Conservation (phyloP, 2,797 vertebrate species). For the Propithecus perrieri region DNA sequence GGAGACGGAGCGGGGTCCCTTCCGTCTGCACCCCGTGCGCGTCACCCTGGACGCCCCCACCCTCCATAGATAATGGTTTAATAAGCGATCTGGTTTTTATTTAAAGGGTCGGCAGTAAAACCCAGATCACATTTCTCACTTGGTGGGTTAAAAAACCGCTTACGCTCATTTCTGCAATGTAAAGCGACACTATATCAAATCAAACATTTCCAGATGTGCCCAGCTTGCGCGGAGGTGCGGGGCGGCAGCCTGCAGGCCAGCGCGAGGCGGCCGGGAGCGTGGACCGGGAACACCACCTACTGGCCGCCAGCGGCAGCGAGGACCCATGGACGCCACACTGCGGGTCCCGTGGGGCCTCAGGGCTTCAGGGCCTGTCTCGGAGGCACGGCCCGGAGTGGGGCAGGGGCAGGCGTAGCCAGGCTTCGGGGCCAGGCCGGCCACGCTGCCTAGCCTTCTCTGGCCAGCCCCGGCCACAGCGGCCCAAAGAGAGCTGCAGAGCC, state of each 20-base stretch:
- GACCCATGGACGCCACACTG: background rate
- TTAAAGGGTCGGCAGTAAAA: constrained; percentile 94
- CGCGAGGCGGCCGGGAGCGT: background rate
- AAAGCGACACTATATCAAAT: constrained; percentile 99
- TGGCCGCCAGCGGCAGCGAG: constrained; percentile 74
- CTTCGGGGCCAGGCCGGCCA: background rate
- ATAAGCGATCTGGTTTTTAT: constrained; percentile 92
- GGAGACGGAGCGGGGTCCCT: constrained; percentile 79
- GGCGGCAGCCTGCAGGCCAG: background rate
- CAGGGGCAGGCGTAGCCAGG: rapidly evolving
- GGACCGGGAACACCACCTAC: constrained; percentile 93
- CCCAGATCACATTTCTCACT: constrained; percentile 95
- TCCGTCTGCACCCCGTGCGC: constrained; percentile 69
- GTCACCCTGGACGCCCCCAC: constrained; percentile 76
- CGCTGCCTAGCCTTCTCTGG: background rate
- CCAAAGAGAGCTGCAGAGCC: rapidly evolving
- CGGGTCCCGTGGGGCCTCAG: rapidly evolving
- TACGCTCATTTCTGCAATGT: constrained; percentile 98
- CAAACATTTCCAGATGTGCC: constrained; percentile 99
- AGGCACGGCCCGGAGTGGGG: rapidly evolving
- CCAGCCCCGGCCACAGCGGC: rapidly evolving
- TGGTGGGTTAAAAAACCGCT: constrained; percentile 93
- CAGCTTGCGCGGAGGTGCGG: constrained; percentile 81
- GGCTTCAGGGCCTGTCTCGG: background rate
- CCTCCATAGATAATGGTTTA: constrained; percentile 93